Percentiles rank a stretch among this genome's conserved stretches.
These are phyloP conservation scores for Maniola hyperantus DNA, from an alignment of 2,888 invertebrate genomes.

Conservation along the genomic window DNA sequence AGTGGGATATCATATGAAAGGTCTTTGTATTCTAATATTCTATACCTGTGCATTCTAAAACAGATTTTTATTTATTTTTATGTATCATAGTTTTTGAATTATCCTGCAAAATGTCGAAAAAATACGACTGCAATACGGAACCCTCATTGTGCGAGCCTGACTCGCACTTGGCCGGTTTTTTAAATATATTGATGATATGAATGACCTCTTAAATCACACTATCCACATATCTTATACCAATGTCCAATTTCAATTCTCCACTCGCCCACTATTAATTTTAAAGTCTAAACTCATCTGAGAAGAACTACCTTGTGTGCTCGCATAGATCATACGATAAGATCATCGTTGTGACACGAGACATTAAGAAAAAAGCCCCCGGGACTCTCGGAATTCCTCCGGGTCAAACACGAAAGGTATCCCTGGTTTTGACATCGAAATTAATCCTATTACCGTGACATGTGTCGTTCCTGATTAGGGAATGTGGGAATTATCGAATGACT, in stretches of 20 bases:
- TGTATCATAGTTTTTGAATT: too few relatives aligned
- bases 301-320: constrained; percentile 50
- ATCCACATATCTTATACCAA: not conserved
- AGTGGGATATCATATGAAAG: too few relatives aligned
- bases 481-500: constrained; percentile 30
- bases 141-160: too few relatives aligned
- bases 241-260: constrained; percentile 21
- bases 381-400: constrained; percentile 48
- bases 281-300: constrained; percentile 5
- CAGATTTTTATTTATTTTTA: too few relatives aligned
- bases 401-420: constrained; percentile 48
- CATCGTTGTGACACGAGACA: constrained; percentile 48
- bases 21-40: too few relatives aligned
- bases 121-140: too few relatives aligned
- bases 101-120: too few relatives aligned
- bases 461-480: constrained; percentile 49
- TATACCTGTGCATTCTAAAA: too few relatives aligned
- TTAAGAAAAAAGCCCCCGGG: constrained; percentile 45
- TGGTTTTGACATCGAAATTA: constrained; percentile 50
- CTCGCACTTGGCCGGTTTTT: too few relatives aligned
- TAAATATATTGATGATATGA: too few relatives aligned
- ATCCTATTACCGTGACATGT: constrained; percentile 67
- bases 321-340: constrained; percentile 54
- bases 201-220: too few relatives aligned
- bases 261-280: constrained; percentile 28